These are phyloP conservation scores for Rotaria macrura DNA, from an alignment of 2,888 invertebrate genomes.

Conservation along the genomic window DNA sequence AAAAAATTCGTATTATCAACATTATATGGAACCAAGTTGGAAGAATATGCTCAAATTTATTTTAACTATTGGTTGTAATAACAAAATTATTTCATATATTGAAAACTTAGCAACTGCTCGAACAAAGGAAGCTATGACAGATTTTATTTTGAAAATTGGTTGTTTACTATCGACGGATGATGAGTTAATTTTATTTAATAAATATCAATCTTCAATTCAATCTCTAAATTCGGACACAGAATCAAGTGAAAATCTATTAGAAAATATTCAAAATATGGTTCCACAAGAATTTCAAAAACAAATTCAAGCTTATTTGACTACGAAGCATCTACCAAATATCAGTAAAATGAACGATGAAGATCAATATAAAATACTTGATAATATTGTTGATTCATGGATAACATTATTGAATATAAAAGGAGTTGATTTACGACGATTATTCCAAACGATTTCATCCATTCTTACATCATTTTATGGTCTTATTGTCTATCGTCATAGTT, in stretches of 20 bases:
- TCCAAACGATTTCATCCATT: not conserved
- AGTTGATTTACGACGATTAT: not conserved
- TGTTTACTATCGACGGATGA: not conserved
- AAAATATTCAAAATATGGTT: no score
- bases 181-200: not conserved
- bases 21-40: not conserved
- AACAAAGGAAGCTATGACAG: not conserved
- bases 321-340: not conserved
- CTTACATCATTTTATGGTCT: not conserved
- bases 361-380: not conserved
- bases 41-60: not conserved
- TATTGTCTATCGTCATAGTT: not conserved
- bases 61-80: not conserved
- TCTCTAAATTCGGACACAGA: no score
- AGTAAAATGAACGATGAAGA: not conserved
- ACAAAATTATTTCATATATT: not conserved
- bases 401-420: not conserved
- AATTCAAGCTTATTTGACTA: not conserved
- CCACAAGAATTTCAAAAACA: not conserved
- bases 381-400: not conserved
- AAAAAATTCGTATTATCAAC: not conserved
- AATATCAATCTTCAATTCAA: not conserved
- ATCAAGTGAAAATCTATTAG: no score
- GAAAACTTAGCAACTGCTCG: not conserved
- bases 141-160: not conserved